phyloP scores from a whole-genome alignment of 1,140 invertebrate species.

The Atta colombica region DNA sequence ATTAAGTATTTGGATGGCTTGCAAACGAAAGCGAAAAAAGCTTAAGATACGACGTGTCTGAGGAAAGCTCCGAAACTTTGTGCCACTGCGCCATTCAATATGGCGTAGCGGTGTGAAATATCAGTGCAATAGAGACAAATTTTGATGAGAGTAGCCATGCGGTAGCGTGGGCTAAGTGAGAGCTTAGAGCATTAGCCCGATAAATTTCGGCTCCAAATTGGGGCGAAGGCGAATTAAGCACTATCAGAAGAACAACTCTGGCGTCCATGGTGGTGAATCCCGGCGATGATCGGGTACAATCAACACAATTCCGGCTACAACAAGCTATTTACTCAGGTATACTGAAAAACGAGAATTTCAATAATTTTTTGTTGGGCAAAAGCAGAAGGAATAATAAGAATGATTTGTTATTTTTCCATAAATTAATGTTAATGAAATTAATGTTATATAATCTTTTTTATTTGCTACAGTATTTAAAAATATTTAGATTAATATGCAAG shows the following conservation, averaged over 20 bases:
- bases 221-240: constrained; percentile 43
- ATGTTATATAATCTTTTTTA: neutral
- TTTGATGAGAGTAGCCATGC: constrained; percentile 69
- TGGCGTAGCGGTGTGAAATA: constrained; percentile 69
- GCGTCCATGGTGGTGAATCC: constrained; percentile 78
- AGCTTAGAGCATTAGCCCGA: constrained; percentile 65
- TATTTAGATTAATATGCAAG: neutral
- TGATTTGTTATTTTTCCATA: neutral
- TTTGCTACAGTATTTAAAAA: neutral
- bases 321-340: constrained; percentile 95
- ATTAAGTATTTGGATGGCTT: constrained; percentile 83
- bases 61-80: constrained; percentile 17
- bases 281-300: constrained; percentile 92
- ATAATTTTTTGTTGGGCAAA: neutral
- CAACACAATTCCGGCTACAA: constrained; percentile 94
- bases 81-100: constrained; percentile 62
- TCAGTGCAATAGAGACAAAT: constrained; percentile 14
- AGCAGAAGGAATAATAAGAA: neutral
- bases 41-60: constrained; percentile 41
- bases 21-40: constrained; percentile 85
- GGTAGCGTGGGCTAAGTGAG: constrained; percentile 74
- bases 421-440: neutral
- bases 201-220: constrained; percentile 45
- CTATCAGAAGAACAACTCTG: constrained; percentile 71
- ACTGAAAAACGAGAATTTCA: neutral